These are phyloP conservation scores for Nymphalis urticae DNA, from an alignment of 2,888 invertebrate species.

Conservation along the genomic window DNA sequence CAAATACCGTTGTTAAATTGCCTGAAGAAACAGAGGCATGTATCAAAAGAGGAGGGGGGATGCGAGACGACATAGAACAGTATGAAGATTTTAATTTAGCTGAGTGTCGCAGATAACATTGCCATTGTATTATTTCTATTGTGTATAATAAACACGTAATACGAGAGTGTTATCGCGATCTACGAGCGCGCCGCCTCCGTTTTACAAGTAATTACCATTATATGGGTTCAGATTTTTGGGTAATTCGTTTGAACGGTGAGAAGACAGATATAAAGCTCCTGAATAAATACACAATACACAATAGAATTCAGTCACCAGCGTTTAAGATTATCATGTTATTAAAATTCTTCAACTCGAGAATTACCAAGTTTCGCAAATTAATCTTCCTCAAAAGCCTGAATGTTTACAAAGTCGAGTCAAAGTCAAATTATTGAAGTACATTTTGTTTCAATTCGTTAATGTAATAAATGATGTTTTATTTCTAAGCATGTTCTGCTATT, in stretches of 20 bases:
- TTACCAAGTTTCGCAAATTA: background rate
- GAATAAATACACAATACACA: background rate
- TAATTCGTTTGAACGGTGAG: conserved; percentile 1
- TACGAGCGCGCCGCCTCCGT: conserved; percentile 27
- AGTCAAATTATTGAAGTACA: too few species aligned
- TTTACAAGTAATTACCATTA: conserved; percentile 38
- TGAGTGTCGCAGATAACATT: conserved; percentile 39
- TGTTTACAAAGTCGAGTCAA: too few species aligned
- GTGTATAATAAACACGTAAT: conserved; percentile 41
- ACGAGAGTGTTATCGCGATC: conserved; percentile 32
- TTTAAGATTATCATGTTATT: conserved; percentile 6
- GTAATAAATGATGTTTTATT: too few species aligned
- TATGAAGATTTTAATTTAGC: conserved; percentile 41
- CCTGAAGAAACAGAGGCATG: conserved; percentile 14
- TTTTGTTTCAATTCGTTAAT: too few species aligned
- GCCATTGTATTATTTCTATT: conserved; percentile 39
- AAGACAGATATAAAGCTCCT: conserved; percentile 1
- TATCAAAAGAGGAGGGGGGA: conserved; percentile 10
- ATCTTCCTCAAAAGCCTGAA: background rate
- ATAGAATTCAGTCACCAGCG: background rate
- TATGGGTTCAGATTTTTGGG: conserved; percentile 23
- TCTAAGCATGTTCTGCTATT: too few species aligned
- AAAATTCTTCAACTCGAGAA: background rate
- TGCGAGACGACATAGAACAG: conserved; percentile 14
- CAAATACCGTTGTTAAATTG: background rate